Base-by-base conservation (phyloP, 30 jellyfish, hydroid and myxozoan genomes). In the Calvadosia cruxmelitensis region DNA sequence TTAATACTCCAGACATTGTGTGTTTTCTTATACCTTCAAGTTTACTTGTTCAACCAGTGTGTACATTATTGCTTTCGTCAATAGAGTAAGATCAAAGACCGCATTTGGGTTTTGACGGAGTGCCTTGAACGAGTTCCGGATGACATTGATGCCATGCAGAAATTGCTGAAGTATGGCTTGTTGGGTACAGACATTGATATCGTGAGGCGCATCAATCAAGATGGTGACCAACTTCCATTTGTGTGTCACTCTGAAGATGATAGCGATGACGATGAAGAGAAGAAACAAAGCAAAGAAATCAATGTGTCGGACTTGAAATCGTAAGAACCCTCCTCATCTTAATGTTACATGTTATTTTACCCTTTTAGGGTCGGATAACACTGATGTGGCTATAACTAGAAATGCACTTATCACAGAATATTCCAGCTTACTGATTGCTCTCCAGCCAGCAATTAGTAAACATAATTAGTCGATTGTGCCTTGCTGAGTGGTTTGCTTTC, bases 71-170 rank as follows among this genome's bases (percentile, higher is more conserved):
- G 3, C 24, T 53, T 52, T 49, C 25, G 16, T 0, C 42, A 67
- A 16, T 64, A 89, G 98, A 77, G 82, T 72, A 89, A 89, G 34
- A 63, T 89, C 61, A 82, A 81, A 50, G 88, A 82, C 63, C 86
- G 98, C 2, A 81, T 72, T 61, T 89, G 98, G 98, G 98, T 89
- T 26, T 51, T 89, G 69, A 93, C 81, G 35, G 98, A 89, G 50
- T 89, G 98, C 62, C 72, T 89, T 67, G 82, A 83, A 31, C 92
- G 95, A 27, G 95, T 89, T 31, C 93, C 98, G 1, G 95, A 81
- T 48, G 95, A 89, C 51, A 49, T 89, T 65, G 98, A 89, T 67
- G 86, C 98, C 2, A 73, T 83, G 69, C 76, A 79, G 36, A 85
- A 89, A 32, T 63, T 89, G 51, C 70, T 89, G 75, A 71, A 89